Percentiles rank a stretch among this genome's conserved stretches.
Evolutionary conservation across 1,140 invertebrate species (phyloP).

Genomic region (Meloidogyne chitwoodi): DNA sequence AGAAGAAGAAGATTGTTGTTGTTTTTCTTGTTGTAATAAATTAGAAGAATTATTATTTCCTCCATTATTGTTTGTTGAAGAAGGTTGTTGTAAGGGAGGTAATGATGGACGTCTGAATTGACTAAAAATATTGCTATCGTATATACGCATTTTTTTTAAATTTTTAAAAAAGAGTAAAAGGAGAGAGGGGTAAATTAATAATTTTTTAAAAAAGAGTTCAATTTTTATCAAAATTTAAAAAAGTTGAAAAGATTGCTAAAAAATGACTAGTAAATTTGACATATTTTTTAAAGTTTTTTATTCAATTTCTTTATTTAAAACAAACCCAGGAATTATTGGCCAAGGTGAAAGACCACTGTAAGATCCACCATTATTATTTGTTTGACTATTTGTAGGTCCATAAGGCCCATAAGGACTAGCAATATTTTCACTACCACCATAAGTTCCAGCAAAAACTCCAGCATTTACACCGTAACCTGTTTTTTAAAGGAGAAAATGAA

Average conservation of each 20-base stretch:
- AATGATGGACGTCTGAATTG: background rate
- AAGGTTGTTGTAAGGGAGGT: background rate
- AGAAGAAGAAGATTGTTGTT: background rate
- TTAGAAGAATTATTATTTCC: background rate
- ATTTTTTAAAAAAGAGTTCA: too few species aligned
- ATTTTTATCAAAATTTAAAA: too few species aligned
- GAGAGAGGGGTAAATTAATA: too few species aligned
- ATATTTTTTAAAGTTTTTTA: too few species aligned
- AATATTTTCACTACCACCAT: constrained; percentile 16
- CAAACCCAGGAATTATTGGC: constrained; percentile 15
- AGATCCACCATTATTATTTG: constrained; percentile 1
- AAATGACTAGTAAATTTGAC: too few species aligned
- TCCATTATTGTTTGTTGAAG: background rate
- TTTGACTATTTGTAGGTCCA: constrained; percentile 11
- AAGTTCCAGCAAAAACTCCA: constrained; percentile 14
- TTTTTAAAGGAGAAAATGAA: too few species aligned
- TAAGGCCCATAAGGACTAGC: constrained; percentile 14
- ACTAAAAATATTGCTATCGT: background rate
- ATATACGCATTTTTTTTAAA: too few species aligned
- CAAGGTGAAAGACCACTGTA: constrained; percentile 9
- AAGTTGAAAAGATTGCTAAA: too few species aligned
- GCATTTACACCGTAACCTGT: constrained; percentile 12
- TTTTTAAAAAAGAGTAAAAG: too few species aligned
- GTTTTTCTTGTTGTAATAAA: background rate
- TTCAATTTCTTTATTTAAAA: too few species aligned